These are phyloP conservation scores for Rhingia rostrata DNA, from an alignment of 2,888 invertebrate genomes.

Conservation along the genomic window DNA sequence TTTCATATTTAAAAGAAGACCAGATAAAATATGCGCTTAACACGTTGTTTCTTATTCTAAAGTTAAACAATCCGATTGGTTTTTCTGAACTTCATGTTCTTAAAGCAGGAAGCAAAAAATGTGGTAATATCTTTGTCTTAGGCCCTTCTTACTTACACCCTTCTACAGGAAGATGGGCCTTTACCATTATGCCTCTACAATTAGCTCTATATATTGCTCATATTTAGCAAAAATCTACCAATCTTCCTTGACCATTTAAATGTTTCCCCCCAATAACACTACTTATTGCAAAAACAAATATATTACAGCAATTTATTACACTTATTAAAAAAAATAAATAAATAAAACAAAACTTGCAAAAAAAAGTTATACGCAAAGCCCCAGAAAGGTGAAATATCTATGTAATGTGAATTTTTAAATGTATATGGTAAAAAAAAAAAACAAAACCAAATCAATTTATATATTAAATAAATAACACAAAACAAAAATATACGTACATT, in stretches of 20 bases:
- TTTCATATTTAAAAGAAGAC: too few relatives aligned
- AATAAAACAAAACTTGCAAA: constrained; percentile 42
- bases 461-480: constrained; percentile 61
- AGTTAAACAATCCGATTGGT: too few relatives aligned
- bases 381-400: constrained; percentile 43
- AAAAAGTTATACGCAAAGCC: constrained; percentile 57
- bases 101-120: too few relatives aligned
- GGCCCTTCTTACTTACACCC: too few relatives aligned
- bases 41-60: too few relatives aligned
- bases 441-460: constrained; percentile 37
- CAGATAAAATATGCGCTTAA: too few relatives aligned
- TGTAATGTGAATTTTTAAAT: constrained; percentile 66
- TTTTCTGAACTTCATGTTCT: too few relatives aligned
- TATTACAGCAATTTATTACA: constrained; percentile 48
- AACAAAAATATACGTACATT: constrained; percentile 63
- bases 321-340: constrained; percentile 25
- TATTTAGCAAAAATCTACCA: background rate
- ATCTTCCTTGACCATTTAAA: background rate
- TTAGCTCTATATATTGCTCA: too few relatives aligned
- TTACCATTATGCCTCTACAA: too few relatives aligned
- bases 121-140: too few relatives aligned
- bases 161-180: too few relatives aligned
- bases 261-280: constrained; percentile 7
- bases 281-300: constrained; percentile 10
- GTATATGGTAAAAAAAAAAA: constrained; percentile 34